These are phyloP conservation scores for Labia minor DNA, from an alignment of 2,888 invertebrate species.

Conservation along the genomic window DNA sequence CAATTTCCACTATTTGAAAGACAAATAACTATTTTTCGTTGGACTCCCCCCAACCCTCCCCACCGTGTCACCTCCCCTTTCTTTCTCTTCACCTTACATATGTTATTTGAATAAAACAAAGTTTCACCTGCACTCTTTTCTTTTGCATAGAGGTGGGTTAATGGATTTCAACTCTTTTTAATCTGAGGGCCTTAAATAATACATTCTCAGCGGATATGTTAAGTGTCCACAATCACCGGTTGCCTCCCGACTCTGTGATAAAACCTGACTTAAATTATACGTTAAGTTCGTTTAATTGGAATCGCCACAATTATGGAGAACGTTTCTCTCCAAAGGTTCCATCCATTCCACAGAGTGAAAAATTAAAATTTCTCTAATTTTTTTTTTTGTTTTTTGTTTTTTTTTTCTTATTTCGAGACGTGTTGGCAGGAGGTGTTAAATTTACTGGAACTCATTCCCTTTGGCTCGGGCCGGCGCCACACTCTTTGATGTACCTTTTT, in stretches of 20 bases:
- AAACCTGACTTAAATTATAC: slow-evolving; percentile 2
- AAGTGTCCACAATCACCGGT: slow-evolving; percentile 13
- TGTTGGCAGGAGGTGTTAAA: slow-evolving; percentile 13
- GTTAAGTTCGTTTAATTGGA: not conserved
- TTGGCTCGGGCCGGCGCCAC: slow-evolving; percentile 1
- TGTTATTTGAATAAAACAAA: slow-evolving; percentile 1
- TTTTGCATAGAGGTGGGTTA: not conserved
- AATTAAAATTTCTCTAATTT: not conserved
- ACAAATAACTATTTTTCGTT: too few species aligned
- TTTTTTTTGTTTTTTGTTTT: not conserved
- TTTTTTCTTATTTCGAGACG: not conserved
- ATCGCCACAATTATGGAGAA: not conserved
- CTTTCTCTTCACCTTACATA: not conserved
- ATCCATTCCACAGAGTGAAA: not conserved
- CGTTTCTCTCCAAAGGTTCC: not conserved
- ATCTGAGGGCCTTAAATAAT: not conserved
- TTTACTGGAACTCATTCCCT: not conserved
- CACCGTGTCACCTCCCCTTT: too few species aligned
- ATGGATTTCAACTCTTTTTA: slow-evolving; percentile 5
- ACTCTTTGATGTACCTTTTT: slow-evolving; percentile 6
- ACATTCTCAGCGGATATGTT: slow-evolving; percentile 13
- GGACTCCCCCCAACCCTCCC: too few species aligned
- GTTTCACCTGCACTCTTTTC: not conserved
- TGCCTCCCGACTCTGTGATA: not conserved
- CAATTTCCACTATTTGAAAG: too few species aligned